Evolutionary conservation across 2,113 vertebrate genomes (phyloP).

Genomic region (Willisornis vidua): DNA sequence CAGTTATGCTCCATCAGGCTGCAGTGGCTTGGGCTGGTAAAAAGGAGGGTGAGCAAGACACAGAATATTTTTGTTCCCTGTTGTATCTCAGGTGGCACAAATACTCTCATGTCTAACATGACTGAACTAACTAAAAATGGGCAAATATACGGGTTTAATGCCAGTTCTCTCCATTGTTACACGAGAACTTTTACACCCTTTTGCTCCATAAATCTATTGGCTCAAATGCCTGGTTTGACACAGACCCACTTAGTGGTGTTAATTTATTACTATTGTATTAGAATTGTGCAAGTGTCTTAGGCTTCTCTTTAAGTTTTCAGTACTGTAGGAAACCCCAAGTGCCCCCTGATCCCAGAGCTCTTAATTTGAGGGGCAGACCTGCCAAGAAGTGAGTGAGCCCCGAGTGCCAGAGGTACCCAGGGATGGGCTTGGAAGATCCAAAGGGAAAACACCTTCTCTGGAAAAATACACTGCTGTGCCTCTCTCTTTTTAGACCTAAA

Average conservation of each 20-base stretch:
- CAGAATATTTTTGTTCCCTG: neutral
- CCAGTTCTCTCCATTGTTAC: neutral
- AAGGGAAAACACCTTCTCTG: neutral
- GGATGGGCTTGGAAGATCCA: neutral
- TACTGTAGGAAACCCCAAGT: neutral
- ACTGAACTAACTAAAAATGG: neutral
- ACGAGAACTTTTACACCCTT: neutral
- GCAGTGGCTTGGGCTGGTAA: neutral
- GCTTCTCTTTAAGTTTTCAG: slow-evolving; percentile 42
- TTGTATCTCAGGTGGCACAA: neutral
- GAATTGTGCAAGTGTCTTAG: neutral
- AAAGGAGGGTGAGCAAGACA: neutral
- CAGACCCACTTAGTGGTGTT: neutral
- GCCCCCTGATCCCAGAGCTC: neutral
- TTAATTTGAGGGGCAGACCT: slow-evolving; percentile 16
- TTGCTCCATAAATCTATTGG: neutral
- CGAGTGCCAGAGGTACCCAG: neutral
- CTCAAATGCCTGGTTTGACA: neutral
- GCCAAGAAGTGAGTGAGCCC: neutral
- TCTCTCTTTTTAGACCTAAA: neutral
- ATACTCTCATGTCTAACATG: neutral
- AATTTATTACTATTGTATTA: slow-evolving; percentile 29
- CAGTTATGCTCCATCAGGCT: neutral
- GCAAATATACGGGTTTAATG: neutral
- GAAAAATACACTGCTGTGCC: neutral